Conservation (phyloP, 2,888 invertebrate genomes). For the Agrilus cyanescens region DNA sequence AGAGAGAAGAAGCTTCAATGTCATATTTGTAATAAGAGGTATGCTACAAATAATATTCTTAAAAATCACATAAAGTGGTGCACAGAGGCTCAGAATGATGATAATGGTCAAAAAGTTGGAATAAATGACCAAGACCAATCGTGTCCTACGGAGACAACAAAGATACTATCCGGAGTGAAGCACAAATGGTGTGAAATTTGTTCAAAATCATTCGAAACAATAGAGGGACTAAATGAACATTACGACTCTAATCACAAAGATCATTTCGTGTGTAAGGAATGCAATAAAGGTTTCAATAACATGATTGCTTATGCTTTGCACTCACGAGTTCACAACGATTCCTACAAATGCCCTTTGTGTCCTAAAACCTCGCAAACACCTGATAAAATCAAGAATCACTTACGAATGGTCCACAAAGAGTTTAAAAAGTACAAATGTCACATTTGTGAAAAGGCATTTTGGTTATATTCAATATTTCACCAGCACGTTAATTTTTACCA, state of each 20-base stretch:
- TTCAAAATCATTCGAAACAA: background rate
- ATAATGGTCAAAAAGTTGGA: no score
- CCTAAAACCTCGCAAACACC: background rate
- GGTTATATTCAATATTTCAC: no score
- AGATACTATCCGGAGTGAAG: no score
- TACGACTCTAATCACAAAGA: conserved; percentile 1
- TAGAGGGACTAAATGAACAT: background rate
- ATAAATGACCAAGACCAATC: no score
- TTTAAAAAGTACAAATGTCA: no score
- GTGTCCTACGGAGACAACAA: background rate
- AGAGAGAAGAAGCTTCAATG: no score
- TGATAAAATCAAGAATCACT: no score
- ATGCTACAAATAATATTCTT: conserved; percentile 34
- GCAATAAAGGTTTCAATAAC: background rate
- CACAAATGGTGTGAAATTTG: conserved; percentile 9
- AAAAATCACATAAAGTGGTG: conserved; percentile 36
- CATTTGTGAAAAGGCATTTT: no score
- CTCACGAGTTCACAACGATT: background rate
- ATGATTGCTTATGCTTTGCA: background rate
- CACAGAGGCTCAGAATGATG: conserved; percentile 23
- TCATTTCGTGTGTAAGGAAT: conserved; percentile 1
- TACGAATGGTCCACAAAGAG: no score
- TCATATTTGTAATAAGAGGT: conserved; percentile 36
- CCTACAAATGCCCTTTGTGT: conserved; percentile 5
- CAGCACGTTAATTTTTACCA: no score